Conservation (phyloP, 2,113 vertebrate species). For the Ictidomys tridecemlineatus region DNA sequence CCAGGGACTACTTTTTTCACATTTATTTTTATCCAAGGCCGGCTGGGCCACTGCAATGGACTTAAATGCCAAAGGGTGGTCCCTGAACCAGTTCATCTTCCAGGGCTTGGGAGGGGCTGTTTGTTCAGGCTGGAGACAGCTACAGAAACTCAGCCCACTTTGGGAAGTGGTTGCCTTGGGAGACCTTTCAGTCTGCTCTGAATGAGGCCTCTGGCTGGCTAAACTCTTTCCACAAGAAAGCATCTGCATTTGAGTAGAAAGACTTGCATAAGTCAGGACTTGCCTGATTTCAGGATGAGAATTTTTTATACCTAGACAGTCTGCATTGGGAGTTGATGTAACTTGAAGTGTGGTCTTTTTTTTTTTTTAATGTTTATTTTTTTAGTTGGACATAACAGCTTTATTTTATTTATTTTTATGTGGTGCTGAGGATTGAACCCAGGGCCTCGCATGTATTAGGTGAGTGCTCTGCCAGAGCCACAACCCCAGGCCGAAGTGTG, state of each 20-base stretch:
- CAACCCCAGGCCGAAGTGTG: no score
- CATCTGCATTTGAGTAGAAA: constrained; percentile 18
- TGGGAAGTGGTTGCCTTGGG: constrained; percentile 62
- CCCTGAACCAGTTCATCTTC: not conserved
- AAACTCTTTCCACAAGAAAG: constrained; percentile 44
- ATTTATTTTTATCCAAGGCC: constrained; percentile 32
- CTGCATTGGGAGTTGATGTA: constrained; percentile 9
- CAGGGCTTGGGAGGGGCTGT: constrained; percentile 23
- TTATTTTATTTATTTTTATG: no score
- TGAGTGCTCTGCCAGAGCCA: no score
- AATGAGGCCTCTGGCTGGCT: not conserved
- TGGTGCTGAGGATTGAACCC: no score
- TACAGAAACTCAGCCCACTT: not conserved
- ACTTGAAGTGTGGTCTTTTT: constrained; percentile 36
- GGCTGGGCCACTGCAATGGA: not conserved
- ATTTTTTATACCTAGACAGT: constrained; percentile 1
- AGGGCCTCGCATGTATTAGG: no score
- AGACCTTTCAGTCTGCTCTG: constrained; percentile 27
- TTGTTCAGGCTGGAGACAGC: constrained; percentile 51
- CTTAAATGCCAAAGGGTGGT: constrained; percentile 12
- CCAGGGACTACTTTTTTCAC: not conserved
- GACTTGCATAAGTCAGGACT: not conserved
- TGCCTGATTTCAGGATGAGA: constrained; percentile 31
- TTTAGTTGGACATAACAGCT: no score
- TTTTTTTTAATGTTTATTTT: no score